Evolutionary conservation across 2,888 invertebrate genomes (phyloP).

Genomic region (Ophioninae sp.): DNA sequence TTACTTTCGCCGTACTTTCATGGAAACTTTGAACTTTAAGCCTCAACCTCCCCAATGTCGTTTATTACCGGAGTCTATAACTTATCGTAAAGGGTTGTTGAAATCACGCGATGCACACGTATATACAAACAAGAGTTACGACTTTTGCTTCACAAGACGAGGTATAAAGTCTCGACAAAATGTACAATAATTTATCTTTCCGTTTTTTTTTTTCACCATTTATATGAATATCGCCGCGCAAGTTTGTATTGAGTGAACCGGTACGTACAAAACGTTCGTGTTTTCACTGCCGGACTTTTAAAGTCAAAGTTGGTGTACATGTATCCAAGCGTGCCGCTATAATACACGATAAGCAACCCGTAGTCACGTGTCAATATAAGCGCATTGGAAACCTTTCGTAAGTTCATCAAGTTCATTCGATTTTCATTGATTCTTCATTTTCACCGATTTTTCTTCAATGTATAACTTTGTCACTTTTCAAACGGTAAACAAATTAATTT

Average conservation of each 20-base stretch:
- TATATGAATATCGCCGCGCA: neutral
- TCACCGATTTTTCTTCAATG: too few relatives aligned
- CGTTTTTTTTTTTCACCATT: neutral
- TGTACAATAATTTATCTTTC: neutral
- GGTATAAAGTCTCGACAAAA: neutral
- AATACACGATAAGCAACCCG: too few relatives aligned
- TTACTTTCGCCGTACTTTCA: neutral
- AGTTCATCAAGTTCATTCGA: too few relatives aligned
- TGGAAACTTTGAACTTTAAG: too few relatives aligned
- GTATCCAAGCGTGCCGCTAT: too few relatives aligned
- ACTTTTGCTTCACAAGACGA: slow-evolving; percentile 33
- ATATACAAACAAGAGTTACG: slow-evolving; percentile 33
- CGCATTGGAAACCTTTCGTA: too few relatives aligned
- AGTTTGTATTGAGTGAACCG: slow-evolving; percentile 38
- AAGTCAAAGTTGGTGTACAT: slow-evolving; percentile 21
- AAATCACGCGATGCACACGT: slow-evolving; percentile 50
- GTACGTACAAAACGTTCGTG: slow-evolving; percentile 20
- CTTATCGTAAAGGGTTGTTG: slow-evolving; percentile 13
- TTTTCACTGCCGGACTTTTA: slow-evolving; percentile 17
- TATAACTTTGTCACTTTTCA: too few relatives aligned
- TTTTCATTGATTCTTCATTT: too few relatives aligned
- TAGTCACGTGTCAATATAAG: too few relatives aligned
- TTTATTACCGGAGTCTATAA: slow-evolving; percentile 36
- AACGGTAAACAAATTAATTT: too few relatives aligned
- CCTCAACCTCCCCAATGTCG: neutral